Conservation (phyloP, 2,797 vertebrate genomes). For the Mormyrus hasselquistii region DNA sequence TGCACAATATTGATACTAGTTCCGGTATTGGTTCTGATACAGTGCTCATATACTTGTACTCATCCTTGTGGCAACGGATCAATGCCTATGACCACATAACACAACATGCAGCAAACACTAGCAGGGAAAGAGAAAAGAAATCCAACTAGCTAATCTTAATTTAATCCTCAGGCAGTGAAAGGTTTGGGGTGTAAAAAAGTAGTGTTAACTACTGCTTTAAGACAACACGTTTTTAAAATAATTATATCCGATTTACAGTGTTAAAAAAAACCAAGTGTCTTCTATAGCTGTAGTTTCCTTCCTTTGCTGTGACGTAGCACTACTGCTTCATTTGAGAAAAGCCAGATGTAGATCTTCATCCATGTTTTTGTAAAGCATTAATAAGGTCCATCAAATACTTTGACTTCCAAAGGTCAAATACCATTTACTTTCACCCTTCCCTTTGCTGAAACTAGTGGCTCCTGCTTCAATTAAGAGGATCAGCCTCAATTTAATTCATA, state of each 20-base stretch:
- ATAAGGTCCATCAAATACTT: background rate
- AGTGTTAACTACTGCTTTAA: background rate
- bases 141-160: background rate
- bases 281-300: background rate
- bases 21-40: background rate
- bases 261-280: background rate
- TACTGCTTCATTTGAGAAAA: background rate
- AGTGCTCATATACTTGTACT: background rate
- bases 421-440: too few species aligned
- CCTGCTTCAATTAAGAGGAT: too few species aligned
- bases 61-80: background rate
- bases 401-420: background rate
- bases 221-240: background rate
- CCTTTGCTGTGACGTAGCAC: background rate
- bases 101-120: background rate
- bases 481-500: too few species aligned
- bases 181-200: background rate
- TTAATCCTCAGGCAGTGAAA: slow-evolving; percentile 25
- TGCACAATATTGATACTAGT: background rate
- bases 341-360: background rate
- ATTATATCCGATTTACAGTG: background rate
- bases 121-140: background rate
- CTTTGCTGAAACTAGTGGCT: too few species aligned
- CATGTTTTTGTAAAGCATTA: background rate
- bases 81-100: background rate